A percentile compares a stretch with the other conserved stretches of the same genome.
phyloP scores from a whole-genome alignment of 2,113 vertebrate genomes.

The Blennius ocellaris region DNA sequence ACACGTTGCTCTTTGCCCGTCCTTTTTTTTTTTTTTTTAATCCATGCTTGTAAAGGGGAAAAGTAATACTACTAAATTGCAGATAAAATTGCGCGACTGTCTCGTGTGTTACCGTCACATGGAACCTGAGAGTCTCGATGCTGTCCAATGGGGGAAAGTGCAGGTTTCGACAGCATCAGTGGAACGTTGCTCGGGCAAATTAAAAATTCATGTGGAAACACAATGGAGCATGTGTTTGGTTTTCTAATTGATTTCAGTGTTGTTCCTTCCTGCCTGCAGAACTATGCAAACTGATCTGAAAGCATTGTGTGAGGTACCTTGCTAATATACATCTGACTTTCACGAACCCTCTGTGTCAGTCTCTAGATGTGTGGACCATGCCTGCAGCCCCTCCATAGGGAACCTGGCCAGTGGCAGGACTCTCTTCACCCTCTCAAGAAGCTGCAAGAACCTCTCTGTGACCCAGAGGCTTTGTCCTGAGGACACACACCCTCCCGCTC shows the following conservation, averaged over 20 bases:
- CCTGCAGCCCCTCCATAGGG: constrained; percentile 89
- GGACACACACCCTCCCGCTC: constrained; percentile 82
- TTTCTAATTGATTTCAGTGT: constrained; percentile 33
- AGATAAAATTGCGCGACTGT: background rate
- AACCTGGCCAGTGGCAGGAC: constrained; percentile 89
- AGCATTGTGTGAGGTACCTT: too few relatives aligned
- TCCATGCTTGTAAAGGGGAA: too few relatives aligned
- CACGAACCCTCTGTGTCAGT: constrained; percentile 57
- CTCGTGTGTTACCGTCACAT: constrained; percentile 15
- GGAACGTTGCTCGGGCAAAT: constrained; percentile 21
- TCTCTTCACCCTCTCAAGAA: constrained; percentile 82
- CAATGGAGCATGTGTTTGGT: constrained; percentile 15
- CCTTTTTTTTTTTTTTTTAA: too few relatives aligned
- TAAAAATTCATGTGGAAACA: constrained; percentile 53
- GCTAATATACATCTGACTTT: constrained; percentile 2
- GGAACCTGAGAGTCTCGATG: constrained; percentile 50
- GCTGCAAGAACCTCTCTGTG: constrained; percentile 77
- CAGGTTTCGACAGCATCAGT: constrained; percentile 31
- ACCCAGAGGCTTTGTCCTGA: constrained; percentile 68
- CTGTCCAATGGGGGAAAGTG: constrained; percentile 1
- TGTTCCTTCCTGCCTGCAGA: background rate
- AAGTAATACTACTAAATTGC: too few relatives aligned
- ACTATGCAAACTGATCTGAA: background rate
- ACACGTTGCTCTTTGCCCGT: background rate
- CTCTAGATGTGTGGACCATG: constrained; percentile 83